Conservation (phyloP, 2,113 vertebrate genomes). For the Myotis davidii region DNA sequence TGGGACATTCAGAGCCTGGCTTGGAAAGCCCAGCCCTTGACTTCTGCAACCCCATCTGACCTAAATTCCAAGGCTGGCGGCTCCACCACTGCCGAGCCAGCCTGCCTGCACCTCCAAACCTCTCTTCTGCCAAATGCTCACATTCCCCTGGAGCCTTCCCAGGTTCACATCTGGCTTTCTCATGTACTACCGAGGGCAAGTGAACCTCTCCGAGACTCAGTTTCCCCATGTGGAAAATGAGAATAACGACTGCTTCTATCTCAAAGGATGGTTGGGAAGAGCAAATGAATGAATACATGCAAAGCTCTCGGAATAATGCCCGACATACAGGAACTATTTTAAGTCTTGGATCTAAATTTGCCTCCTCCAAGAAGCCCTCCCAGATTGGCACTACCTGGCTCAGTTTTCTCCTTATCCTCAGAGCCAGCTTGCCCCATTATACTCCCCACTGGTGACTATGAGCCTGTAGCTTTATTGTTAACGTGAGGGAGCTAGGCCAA, state of each 20-base stretch:
- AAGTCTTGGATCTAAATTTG: neutral
- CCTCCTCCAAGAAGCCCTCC: slow-evolving; percentile 43
- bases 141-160: neutral
- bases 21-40: neutral
- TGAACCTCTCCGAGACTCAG: neutral
- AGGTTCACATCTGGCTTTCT: neutral
- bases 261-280: neutral
- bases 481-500: neutral
- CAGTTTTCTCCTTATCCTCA: neutral
- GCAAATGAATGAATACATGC: neutral
- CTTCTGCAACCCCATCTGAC: neutral
- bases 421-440: neutral
- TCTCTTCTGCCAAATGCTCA: neutral
- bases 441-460: neutral
- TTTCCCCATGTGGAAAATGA: slow-evolving; percentile 19
- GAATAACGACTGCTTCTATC: neutral
- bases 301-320: neutral
- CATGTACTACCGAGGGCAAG: neutral
- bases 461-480: neutral
- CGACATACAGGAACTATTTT: neutral
- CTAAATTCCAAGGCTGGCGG: neutral
- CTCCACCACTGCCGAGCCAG: neutral
- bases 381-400: neutral
- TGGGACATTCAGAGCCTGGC: neutral
- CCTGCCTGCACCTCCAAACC: neutral